Evolutionary conservation across 2,888 invertebrate species (phyloP).

Genomic region (Ferrisia virgata): DNA sequence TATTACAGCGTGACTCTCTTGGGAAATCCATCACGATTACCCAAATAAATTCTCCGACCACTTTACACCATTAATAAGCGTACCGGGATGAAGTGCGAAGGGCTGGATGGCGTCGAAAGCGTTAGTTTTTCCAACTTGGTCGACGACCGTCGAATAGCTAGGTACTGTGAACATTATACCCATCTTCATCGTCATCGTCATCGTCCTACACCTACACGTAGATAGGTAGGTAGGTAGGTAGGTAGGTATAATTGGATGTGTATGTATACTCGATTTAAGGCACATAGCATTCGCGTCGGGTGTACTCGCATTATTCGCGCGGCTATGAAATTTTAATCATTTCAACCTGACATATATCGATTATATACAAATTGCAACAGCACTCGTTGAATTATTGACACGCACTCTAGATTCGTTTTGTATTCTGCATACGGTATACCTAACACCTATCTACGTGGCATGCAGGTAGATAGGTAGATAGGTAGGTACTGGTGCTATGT

Average conservation of each 20-base stretch:
- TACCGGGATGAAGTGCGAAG: not conserved
- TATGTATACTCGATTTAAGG: not conserved
- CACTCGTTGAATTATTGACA: not conserved
- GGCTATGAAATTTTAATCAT: constrained; percentile 21
- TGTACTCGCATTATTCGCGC: not conserved
- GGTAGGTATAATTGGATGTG: too few relatives aligned
- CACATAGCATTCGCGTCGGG: not conserved
- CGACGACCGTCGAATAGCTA: not conserved
- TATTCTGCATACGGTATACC: not conserved
- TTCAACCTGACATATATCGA: constrained; percentile 15
- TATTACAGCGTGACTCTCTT: not conserved
- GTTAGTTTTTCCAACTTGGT: not conserved
- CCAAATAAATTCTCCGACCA: not conserved
- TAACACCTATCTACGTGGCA: not conserved
- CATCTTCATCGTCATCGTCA: not conserved
- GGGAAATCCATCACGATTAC: not conserved
- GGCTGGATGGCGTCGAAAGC: not conserved
- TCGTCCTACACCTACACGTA: not conserved
- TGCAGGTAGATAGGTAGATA: too few relatives aligned
- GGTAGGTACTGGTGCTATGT: too few relatives aligned
- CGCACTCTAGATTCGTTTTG: not conserved
- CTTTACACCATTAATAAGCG: not conserved
- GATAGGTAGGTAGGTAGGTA: too few relatives aligned
- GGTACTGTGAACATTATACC: too few relatives aligned
- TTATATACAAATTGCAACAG: constrained; percentile 1